These are phyloP conservation scores for Dolichoris vasculosae DNA, from an alignment of 1,140 invertebrate genomes.

Conservation along the genomic window DNA sequence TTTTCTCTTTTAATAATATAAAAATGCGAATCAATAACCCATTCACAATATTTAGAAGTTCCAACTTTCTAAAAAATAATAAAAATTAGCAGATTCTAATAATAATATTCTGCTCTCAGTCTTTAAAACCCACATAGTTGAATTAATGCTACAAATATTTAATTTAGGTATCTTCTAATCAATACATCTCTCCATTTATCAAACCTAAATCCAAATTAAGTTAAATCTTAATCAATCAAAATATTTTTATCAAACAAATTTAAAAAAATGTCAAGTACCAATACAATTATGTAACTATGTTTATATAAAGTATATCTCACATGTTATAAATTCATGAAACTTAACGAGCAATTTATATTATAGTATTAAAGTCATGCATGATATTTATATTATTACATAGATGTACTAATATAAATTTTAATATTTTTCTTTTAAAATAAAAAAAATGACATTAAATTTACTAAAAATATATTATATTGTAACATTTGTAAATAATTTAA, in stretches of 20 bases:
- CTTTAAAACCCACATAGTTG: too few species aligned
- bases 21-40: constrained; percentile 46
- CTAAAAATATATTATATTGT: too few species aligned
- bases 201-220: constrained; percentile 5
- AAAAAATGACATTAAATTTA: too few species aligned
- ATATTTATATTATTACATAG: background rate
- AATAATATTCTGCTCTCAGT: background rate
- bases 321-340: background rate
- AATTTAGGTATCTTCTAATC: constrained; percentile 12
- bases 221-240: too few species aligned
- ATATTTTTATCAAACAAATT: background rate
- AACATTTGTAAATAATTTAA: too few species aligned
- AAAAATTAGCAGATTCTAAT: background rate
- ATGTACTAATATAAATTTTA: background rate
- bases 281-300: background rate
- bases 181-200: background rate
- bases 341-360: background rate
- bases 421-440: background rate
- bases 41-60: background rate
- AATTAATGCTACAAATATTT: too few species aligned
- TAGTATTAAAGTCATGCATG: background rate
- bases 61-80: constrained; percentile 14
- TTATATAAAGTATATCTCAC: background rate
- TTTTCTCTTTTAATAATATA: constrained; percentile 40
- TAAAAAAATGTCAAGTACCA: background rate